phyloP scores from a whole-genome alignment of 2,113 vertebrate species.

The Ranitomeya imitator region DNA sequence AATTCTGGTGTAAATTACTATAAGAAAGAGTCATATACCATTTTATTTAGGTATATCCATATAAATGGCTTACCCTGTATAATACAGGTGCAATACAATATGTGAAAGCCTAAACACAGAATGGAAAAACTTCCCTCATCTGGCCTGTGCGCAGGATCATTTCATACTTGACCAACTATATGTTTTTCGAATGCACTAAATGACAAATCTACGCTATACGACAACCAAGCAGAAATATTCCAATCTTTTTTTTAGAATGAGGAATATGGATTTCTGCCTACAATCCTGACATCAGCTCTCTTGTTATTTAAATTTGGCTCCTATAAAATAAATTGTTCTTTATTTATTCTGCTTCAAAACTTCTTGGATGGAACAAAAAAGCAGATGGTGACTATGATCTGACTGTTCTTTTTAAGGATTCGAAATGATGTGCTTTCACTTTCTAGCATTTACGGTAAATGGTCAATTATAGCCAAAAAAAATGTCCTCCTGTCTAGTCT shows the following conservation, averaged over 20 bases:
- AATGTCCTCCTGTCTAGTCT: not conserved
- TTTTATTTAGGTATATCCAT: too few relatives aligned
- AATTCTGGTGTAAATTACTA: too few relatives aligned
- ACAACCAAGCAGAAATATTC: conserved; percentile 15
- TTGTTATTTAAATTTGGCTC: conserved; percentile 33
- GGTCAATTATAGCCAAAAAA: not conserved
- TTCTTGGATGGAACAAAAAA: conserved; percentile 7
- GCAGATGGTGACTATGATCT: conserved; percentile 9
- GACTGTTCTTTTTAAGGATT: not conserved
- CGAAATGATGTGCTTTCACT: not conserved
- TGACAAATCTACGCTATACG: not conserved
- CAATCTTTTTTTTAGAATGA: not conserved
- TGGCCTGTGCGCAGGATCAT: not conserved
- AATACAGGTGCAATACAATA: not conserved
- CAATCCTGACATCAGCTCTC: conserved; percentile 23
- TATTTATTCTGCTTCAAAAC: conserved; percentile 31
- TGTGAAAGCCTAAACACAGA: not conserved
- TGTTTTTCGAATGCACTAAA: not conserved
- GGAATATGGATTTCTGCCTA: conserved; percentile 15
- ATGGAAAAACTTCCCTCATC: not conserved
- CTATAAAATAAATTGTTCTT: conserved; percentile 43
- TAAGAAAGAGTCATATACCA: too few relatives aligned
- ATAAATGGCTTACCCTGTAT: too few relatives aligned
- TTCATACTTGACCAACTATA: not conserved
- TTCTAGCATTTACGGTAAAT: conserved; percentile 14